phyloP scores from a whole-genome alignment of 2,113 vertebrate species.

The Oncorhynchus masou region DNA sequence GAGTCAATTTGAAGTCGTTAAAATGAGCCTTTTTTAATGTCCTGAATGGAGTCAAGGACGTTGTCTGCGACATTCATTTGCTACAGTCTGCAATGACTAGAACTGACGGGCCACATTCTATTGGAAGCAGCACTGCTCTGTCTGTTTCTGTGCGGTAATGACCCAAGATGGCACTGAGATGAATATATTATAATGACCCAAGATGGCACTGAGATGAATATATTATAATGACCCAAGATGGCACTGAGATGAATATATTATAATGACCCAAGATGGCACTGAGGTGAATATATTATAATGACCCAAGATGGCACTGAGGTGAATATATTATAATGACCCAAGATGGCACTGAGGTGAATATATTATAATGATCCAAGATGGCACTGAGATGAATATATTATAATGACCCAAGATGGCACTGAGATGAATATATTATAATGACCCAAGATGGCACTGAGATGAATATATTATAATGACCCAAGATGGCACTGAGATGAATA shows the following conservation, averaged over 20 bases:
- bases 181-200: too few species aligned
- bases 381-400: too few species aligned
- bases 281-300: not conserved
- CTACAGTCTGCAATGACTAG: not conserved
- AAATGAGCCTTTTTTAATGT: conserved; percentile 41
- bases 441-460: not conserved
- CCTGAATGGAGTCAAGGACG: conserved; percentile 39
- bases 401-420: not conserved
- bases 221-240: not conserved
- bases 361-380: not conserved
- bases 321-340: not conserved
- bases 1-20: conserved; percentile 46
- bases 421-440: not conserved
- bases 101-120: not conserved
- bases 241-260: too few species aligned
- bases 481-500: too few species aligned
- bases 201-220: too few species aligned
- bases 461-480: not conserved
- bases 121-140: not conserved
- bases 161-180: not conserved
- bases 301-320: not conserved
- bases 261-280: not conserved
- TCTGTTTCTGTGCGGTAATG: not conserved
- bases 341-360: too few species aligned
- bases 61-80: conserved; percentile 44